These are phyloP conservation scores for Chloroceryle amazona DNA, from an alignment of 2,797 vertebrate genomes.

Conservation along the genomic window DNA sequence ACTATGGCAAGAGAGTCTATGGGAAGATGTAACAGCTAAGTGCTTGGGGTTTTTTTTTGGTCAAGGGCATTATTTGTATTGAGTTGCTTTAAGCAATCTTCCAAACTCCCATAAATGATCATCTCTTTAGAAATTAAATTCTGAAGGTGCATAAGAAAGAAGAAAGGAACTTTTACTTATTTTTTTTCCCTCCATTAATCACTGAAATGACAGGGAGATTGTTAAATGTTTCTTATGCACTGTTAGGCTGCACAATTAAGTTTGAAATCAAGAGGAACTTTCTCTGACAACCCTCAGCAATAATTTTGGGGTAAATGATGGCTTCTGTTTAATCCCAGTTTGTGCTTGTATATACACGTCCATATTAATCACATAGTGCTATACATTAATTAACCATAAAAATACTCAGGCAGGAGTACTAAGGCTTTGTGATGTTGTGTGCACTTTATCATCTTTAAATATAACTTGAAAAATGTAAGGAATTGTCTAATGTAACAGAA, in stretches of 20 bases:
- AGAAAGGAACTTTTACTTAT: background rate
- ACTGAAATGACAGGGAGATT: conserved; percentile 41
- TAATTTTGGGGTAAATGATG: conserved; percentile 31
- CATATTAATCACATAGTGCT: conserved; percentile 15
- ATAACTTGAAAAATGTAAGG: conserved; percentile 27
- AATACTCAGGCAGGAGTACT: conserved; percentile 9
- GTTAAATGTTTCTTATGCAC: conserved; percentile 53
- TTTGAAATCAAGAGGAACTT: conserved; percentile 60
- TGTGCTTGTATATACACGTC: background rate
- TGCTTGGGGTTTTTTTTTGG: background rate
- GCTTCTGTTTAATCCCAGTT: conserved; percentile 37
- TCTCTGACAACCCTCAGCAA: conserved; percentile 28
- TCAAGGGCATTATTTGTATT: conserved; percentile 22
- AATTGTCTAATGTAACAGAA: background rate
- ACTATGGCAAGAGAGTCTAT: background rate
- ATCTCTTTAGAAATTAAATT: conserved; percentile 69
- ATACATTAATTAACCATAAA: conserved; percentile 15
- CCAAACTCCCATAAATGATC: conserved; percentile 45
- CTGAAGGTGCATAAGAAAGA: conserved; percentile 46
- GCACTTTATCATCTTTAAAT: background rate
- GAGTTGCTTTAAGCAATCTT: conserved; percentile 57
- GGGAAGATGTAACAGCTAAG: background rate
- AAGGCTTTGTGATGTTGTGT: background rate
- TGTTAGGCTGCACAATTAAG: conserved; percentile 56
- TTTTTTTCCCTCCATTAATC: background rate